Base-by-base conservation (phyloP, 2,113 vertebrate genomes). In the Tamias sibiricus region DNA sequence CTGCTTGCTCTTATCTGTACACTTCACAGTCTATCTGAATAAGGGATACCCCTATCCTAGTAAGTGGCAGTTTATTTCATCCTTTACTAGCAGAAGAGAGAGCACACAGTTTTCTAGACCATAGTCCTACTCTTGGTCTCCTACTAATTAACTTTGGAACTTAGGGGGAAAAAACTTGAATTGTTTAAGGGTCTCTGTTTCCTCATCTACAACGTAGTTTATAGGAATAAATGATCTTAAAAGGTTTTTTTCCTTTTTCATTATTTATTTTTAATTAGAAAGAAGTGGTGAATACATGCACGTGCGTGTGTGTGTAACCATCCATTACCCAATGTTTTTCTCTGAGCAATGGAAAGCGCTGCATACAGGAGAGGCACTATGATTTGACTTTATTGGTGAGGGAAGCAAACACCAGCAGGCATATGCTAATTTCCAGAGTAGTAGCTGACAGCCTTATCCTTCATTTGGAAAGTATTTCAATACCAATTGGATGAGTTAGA, bases 391-490 rank as follows among this genome's bases (percentile, higher is more conserved):
- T 37, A 74, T 37, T 86, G 75, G 91, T 40, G 77, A 93, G 57
- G 77, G 71, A 93, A 89, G 68, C 66, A 95, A 96, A 96, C 32
- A 87, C 85, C 76, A 8, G 92, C 62, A 88, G 81, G 76, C 93
- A 80, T 76, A 90, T 72, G 81, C 72, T 96, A 95, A 97, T 95
- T 93, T 97, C 64, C 90, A 86, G 95, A 92, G 95, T 82, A 84
- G 76, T 74, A 49, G 66, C 64, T 97, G 97, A 96, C 95, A 95
- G 72, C 1, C 1, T 86, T 93, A 95, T 95, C 91, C 85, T 96
- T 96, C 97, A 95, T 90, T 97, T 77, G 84, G 84, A 94, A 98
- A 98, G 95, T 91, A 97, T 92, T 95, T 97, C 95, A 90, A 85
- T 97, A 95, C 62, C 91, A 96, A 95, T 82, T 90, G 94, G 83